phyloP scores from a whole-genome alignment of 2,113 vertebrate species.

The Ginglymostoma cirratum region DNA sequence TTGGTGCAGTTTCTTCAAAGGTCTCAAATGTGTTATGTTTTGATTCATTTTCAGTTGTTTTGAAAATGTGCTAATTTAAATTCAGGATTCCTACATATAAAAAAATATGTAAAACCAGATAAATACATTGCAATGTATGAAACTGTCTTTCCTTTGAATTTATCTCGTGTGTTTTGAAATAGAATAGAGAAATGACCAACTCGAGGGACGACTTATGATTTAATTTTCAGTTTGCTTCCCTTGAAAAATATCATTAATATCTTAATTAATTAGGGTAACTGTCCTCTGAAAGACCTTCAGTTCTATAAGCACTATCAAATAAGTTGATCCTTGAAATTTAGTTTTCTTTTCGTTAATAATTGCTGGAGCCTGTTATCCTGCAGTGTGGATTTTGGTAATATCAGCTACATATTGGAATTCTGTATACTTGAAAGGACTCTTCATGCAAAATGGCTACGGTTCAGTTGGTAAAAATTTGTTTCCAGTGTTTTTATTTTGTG shows the following conservation, averaged over 20 bases:
- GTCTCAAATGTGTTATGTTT: neutral
- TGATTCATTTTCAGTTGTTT: neutral
- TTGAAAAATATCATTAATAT: neutral
- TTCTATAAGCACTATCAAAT: neutral
- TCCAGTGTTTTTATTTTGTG: neutral
- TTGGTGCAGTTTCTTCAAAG: too few species aligned
- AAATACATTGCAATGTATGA: neutral
- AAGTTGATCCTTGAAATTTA: neutral
- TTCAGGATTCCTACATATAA: neutral
- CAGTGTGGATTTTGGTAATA: neutral
- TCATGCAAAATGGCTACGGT: neutral
- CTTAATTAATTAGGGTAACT: neutral
- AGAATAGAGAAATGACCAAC: neutral
- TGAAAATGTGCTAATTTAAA: neutral
- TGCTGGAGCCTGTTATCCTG: neutral
- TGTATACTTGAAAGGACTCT: neutral
- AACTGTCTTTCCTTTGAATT: neutral
- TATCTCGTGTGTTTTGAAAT: neutral
- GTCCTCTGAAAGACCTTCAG: neutral
- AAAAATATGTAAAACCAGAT: neutral
- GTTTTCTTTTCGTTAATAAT: conserved; percentile 6
- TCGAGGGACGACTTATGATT: neutral
- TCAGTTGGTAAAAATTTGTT: neutral
- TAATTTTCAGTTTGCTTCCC: neutral
- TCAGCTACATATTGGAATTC: neutral